Conservation (phyloP, 2,888 invertebrate species). For the Stenolophus ochropezus region DNA sequence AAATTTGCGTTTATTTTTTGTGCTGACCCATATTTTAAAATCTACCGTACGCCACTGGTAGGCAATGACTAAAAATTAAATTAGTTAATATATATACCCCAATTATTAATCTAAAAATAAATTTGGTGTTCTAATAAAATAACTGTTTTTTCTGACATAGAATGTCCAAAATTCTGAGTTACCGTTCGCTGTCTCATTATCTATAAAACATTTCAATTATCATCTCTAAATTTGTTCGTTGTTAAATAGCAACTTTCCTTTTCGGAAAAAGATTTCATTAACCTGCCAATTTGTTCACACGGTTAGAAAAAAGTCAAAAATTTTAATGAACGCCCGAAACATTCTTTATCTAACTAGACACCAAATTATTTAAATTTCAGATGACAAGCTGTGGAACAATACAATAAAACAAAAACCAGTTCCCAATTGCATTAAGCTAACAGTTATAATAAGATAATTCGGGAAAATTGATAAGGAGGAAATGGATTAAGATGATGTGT, state of each 20-base stretch:
- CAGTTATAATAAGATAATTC: not conserved
- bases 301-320: not conserved
- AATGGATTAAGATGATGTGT: conserved; percentile 1
- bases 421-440: too few species aligned
- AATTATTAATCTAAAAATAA: too few species aligned
- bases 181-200: not conserved
- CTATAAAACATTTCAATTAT: not conserved
- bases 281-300: not conserved
- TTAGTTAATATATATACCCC: too few species aligned
- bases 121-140: too few species aligned
- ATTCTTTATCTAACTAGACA: not conserved
- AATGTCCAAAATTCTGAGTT: too few species aligned
- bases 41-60: too few species aligned
- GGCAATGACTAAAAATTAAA: too few species aligned
- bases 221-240: not conserved
- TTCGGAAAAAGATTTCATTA: not conserved
- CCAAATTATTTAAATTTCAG: not conserved
- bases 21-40: too few species aligned
- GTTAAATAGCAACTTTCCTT: not conserved
- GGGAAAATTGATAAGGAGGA: conserved; percentile 16
- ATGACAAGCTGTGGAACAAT: not conserved
- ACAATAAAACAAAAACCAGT: too few species aligned
- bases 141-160: too few species aligned
- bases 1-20: too few species aligned
- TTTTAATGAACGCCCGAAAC: not conserved